Conservation (phyloP, 37 sponge, comb jelly and placozoan species). For the Theonella swinhoei region DNA sequence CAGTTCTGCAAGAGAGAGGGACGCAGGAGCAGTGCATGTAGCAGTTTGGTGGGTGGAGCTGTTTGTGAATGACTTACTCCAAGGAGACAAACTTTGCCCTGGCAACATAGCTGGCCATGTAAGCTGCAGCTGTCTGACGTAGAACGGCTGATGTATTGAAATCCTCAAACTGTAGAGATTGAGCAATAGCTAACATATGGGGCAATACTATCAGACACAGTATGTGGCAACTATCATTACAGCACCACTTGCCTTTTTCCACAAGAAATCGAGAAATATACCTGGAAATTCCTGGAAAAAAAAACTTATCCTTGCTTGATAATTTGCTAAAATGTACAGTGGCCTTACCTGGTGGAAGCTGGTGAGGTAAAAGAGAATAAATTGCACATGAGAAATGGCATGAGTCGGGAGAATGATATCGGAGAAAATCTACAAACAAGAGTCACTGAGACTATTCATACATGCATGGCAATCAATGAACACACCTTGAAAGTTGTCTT, state of each 20-base stretch:
- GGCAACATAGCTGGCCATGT: conserved; percentile 86
- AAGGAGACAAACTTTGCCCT: conserved; percentile 80
- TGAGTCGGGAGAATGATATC: conserved; percentile 69
- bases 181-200: too few relatives aligned
- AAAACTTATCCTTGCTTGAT: neutral
- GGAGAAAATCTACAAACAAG: conserved; percentile 58
- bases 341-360: conserved; percentile 50
- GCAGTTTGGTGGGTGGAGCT: neutral
- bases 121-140: conserved; percentile 61
- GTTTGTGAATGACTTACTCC: conserved; percentile 15
- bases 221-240: neutral
- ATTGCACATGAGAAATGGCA: conserved; percentile 83
- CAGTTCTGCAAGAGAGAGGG: conserved; percentile 26
- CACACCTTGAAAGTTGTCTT: neutral
- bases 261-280: conserved; percentile 65
- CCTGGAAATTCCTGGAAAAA: conserved; percentile 49
- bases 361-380: conserved; percentile 74
- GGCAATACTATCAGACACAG: too few relatives aligned
- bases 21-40: neutral
- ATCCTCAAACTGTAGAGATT: conserved; percentile 50
- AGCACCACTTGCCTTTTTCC: conserved; percentile 53
- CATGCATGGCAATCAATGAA: neutral
- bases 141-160: conserved; percentile 56
- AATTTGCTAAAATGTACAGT: neutral
- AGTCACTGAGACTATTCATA: neutral